Percentiles rank a stretch among this genome's conserved stretches.
Conservation (phyloP, 2,797 vertebrate species). For the Triplophysa yarkandensis region DNA sequence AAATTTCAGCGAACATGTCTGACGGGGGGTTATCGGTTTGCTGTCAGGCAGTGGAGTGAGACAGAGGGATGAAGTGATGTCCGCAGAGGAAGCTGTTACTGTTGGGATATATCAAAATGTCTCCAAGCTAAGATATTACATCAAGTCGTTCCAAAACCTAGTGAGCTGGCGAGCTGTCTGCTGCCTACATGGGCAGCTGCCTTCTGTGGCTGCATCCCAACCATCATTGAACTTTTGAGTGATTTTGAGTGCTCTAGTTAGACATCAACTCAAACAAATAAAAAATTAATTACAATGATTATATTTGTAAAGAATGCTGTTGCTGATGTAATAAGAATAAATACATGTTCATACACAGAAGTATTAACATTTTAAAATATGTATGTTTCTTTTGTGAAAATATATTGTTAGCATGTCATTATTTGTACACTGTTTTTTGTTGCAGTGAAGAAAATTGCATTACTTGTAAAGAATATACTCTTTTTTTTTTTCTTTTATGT, state of each 20-base stretch:
- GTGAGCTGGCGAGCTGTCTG: neutral
- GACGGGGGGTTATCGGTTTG: conserved; percentile 4
- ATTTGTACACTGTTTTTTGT: too few species aligned
- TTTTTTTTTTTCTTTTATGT: too few species aligned
- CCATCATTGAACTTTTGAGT: neutral
- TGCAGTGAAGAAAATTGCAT: too few species aligned
- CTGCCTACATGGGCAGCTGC: neutral
- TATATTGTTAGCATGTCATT: too few species aligned
- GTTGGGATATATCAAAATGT: conserved; percentile 21
- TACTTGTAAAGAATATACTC: too few species aligned
- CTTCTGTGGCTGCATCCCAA: neutral
- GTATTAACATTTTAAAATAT: too few species aligned
- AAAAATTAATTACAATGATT: too few species aligned
- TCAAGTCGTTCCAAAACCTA: neutral
- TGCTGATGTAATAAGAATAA: neutral
- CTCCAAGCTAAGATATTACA: neutral
- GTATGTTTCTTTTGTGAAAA: too few species aligned
- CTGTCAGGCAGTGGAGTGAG: neutral
- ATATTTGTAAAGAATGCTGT: neutral
- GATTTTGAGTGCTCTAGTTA: neutral
- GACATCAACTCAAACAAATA: neutral
- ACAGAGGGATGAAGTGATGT: neutral
- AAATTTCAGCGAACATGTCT: conserved; percentile 4
- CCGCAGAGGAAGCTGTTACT: neutral
- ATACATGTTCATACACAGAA: too few species aligned